A percentile compares a stretch with the other conserved stretches of the same genome.
phyloP scores from a whole-genome alignment of 2,888 invertebrate species.

The Ennomos quercinarius region DNA sequence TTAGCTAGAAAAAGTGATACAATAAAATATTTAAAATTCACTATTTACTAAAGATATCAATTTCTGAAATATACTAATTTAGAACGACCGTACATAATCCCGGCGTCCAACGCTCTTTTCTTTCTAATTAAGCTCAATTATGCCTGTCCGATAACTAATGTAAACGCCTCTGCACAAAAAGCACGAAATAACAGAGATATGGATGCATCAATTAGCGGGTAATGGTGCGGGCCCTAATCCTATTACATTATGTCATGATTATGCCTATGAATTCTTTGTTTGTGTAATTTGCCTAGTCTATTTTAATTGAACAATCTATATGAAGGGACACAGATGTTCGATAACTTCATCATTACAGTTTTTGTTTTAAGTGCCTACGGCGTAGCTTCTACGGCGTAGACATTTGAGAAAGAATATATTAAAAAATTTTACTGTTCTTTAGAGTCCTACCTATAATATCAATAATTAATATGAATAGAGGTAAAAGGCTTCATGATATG shows the following conservation, averaged over 20 bases:
- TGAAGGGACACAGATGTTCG: constrained; percentile 9
- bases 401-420: no score
- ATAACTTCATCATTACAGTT: constrained; percentile 1
- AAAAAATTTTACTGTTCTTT: no score
- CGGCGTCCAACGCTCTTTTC: no score
- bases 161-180: constrained; percentile 20
- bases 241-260: constrained; percentile 49
- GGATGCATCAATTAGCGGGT: constrained; percentile 59
- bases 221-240: constrained; percentile 75
- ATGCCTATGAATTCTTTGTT: constrained; percentile 53
- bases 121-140: background rate
- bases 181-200: constrained; percentile 17
- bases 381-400: no score
- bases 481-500: no score
- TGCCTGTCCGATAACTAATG: constrained; percentile 4
- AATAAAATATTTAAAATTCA: no score
- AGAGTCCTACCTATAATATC: no score
- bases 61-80: no score
- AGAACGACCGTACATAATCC: no score
- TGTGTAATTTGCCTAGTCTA: constrained; percentile 38
- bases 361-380: background rate
- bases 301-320: constrained; percentile 43
- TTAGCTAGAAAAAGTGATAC: no score
- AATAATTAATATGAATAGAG: no score
- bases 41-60: no score